These are phyloP conservation scores for Drosophila erecta DNA, from an alignment of 1,140 invertebrate species.

Conservation along the genomic window DNA sequence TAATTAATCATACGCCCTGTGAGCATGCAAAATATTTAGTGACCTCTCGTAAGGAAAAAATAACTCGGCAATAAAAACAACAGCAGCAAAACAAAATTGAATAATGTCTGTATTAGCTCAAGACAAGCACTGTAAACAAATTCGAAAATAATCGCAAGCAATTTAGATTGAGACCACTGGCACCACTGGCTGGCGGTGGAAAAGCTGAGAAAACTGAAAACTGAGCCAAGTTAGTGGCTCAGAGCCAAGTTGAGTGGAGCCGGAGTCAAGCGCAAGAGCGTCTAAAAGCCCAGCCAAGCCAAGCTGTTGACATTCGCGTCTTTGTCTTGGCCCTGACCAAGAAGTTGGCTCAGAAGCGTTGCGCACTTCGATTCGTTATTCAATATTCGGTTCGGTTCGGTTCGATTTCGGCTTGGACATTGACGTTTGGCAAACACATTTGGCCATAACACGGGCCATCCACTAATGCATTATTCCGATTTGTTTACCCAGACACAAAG, in stretches of 20 bases:
- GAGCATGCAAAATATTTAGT: slow-evolving; percentile 68
- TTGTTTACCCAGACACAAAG: slow-evolving; percentile 51
- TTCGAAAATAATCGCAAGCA: slow-evolving; percentile 66
- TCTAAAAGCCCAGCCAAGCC: slow-evolving; percentile 10
- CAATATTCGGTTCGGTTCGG: slow-evolving; percentile 26
- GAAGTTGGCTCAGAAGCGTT: slow-evolving; percentile 68
- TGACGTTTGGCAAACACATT: slow-evolving; percentile 58
- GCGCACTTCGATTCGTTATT: slow-evolving; percentile 53
- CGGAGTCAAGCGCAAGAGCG: slow-evolving; percentile 38
- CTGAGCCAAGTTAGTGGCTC: slow-evolving; percentile 27
- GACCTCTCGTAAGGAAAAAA: slow-evolving; percentile 54
- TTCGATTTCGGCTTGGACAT: slow-evolving; percentile 19
- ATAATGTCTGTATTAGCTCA: slow-evolving; percentile 69
- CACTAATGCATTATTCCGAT: slow-evolving; percentile 71
- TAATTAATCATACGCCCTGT: slow-evolving; percentile 74
- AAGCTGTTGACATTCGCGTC: slow-evolving; percentile 75
- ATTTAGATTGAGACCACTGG: slow-evolving; percentile 62
- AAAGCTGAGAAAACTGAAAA: slow-evolving; percentile 58
- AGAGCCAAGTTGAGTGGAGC: slow-evolving; percentile 16
- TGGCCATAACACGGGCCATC: slow-evolving; percentile 39
- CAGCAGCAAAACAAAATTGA: slow-evolving; percentile 49
- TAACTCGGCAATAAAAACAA: slow-evolving; percentile 22
- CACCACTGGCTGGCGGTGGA: background rate
- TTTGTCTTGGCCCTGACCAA: slow-evolving; percentile 76
- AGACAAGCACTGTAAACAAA: slow-evolving; percentile 55